Evolutionary conservation across 2,797 vertebrate species (phyloP).

Genomic region (Momotus momota): DNA sequence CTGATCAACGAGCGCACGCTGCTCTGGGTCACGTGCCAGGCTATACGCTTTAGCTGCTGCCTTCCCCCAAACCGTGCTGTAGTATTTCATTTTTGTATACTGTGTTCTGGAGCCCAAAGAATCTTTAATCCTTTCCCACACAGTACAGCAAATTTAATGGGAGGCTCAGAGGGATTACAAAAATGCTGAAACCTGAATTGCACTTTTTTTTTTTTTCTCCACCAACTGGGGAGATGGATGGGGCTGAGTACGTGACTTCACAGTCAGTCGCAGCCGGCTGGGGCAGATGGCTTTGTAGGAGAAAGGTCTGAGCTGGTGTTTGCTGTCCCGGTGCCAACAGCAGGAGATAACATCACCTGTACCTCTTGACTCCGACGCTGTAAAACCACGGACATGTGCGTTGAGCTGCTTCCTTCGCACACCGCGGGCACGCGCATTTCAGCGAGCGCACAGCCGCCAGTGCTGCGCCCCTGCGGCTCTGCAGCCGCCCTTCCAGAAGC

Average conservation of each 20-base stretch:
- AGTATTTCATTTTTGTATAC: conserved; percentile 43
- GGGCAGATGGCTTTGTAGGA: conserved; percentile 18
- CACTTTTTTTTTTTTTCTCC: conserved; percentile 46
- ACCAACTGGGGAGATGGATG: conserved; percentile 36
- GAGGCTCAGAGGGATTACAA: conserved; percentile 66
- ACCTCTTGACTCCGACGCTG: not conserved
- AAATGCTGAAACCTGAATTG: conserved; percentile 68
- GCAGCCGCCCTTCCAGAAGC: not conserved
- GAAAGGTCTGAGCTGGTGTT: not conserved
- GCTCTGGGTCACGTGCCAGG: not conserved
- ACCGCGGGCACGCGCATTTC: not conserved
- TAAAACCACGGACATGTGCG: not conserved
- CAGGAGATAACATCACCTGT: not conserved
- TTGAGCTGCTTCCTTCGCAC: not conserved
- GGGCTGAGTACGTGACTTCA: conserved; percentile 53
- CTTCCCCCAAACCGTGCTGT: conserved; percentile 42
- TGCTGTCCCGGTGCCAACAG: not conserved
- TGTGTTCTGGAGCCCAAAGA: conserved; percentile 48
- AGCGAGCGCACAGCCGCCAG: not conserved
- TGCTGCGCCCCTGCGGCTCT: not conserved
- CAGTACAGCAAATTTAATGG: conserved; percentile 59
- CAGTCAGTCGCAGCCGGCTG: not conserved
- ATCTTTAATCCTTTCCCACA: conserved; percentile 68
- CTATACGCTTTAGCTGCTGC: conserved; percentile 15
- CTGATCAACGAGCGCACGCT: not conserved